Conservation (phyloP, 1,140 invertebrate genomes). For the Whitmania pigra region DNA sequence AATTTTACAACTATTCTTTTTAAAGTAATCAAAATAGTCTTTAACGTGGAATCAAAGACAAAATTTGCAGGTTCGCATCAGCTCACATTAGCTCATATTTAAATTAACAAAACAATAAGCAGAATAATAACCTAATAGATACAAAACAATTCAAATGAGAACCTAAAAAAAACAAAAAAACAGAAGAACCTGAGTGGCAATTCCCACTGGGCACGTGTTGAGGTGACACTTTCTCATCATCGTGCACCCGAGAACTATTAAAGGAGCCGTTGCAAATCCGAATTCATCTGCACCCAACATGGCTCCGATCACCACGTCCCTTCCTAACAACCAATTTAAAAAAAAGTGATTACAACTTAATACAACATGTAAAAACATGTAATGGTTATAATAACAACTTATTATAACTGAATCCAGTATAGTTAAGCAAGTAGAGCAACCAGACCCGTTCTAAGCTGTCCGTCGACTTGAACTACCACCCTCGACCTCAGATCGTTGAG, state of each 20-base stretch:
- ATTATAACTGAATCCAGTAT: too few species aligned
- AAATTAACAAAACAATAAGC: not conserved
- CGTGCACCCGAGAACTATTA: constrained; percentile 92
- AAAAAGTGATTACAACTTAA: too few species aligned
- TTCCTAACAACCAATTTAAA: constrained; percentile 46
- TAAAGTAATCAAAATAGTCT: too few species aligned
- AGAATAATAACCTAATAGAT: not conserved
- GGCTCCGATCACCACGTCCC: constrained; percentile 91
- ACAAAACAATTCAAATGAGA: not conserved
- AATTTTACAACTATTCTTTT: too few species aligned
- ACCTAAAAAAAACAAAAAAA: not conserved
- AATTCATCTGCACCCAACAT: constrained; percentile 93
- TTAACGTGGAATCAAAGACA: too few species aligned
- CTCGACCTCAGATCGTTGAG: constrained; percentile 88
- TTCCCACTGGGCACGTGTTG: constrained; percentile 96
- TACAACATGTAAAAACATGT: too few species aligned
- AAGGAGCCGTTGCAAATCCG: constrained; percentile 92
- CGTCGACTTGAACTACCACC: constrained; percentile 73
- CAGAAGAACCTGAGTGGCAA: constrained; percentile 59
- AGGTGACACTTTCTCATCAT: constrained; percentile 99
- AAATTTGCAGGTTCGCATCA: too few species aligned
- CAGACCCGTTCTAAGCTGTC: constrained; percentile 39
- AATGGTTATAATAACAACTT: too few species aligned
- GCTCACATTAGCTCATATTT: too few species aligned
- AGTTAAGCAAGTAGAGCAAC: not conserved